phyloP scores from a whole-genome alignment of 1,140 invertebrate species.

The Artemia franciscana region DNA sequence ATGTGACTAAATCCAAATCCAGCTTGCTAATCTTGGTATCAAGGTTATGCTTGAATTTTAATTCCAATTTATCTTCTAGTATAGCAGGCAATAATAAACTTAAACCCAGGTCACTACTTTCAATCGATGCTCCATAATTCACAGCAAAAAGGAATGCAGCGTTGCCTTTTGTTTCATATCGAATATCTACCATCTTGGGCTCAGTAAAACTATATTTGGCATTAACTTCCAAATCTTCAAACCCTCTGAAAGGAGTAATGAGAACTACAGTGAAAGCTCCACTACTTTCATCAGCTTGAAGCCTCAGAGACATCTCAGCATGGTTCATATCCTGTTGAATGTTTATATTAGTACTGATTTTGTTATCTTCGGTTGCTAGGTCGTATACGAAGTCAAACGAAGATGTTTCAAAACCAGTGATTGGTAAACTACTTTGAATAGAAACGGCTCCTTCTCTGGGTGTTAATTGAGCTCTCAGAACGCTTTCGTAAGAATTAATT shows the following conservation, averaged over 20 bases:
- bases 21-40: no score
- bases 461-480: not conserved
- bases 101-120: not conserved
- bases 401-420: not conserved
- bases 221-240: not conserved
- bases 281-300: not conserved
- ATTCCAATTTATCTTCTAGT: not conserved
- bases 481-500: not conserved
- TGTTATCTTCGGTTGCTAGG: not conserved
- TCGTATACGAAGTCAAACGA: not conserved
- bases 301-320: not conserved
- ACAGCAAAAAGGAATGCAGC: not conserved
- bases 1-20: no score
- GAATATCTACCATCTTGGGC: not conserved
- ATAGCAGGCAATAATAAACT: not conserved
- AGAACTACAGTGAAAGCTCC: not conserved
- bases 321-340: not conserved
- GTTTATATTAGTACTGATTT: not conserved
- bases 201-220: not conserved
- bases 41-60: not conserved
- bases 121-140: not conserved
- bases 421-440: not conserved
- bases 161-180: not conserved
- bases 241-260: not conserved
- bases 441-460: not conserved